Evolutionary conservation across 2,888 invertebrate genomes (phyloP).

Genomic region (Saturnia japonica): DNA sequence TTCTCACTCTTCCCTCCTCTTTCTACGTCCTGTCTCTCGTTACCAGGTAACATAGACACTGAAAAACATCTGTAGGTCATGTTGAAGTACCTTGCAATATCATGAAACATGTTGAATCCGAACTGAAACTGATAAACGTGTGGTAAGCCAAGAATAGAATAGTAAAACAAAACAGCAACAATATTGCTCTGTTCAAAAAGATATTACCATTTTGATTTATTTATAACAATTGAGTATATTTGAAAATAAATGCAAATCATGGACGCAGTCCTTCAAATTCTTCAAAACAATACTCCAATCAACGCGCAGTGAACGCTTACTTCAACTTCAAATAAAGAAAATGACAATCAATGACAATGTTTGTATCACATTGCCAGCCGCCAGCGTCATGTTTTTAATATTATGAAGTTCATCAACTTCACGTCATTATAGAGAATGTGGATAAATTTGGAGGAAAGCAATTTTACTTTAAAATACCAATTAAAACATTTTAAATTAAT

Average conservation of each 20-base stretch:
- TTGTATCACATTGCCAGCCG: too few species aligned
- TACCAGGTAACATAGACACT: constrained; percentile 96
- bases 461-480: too few species aligned
- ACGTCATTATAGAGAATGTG: too few species aligned
- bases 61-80: constrained; percentile 95
- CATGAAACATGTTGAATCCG: constrained; percentile 94
- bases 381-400: too few species aligned
- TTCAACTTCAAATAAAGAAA: too few species aligned
- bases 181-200: constrained; percentile 13
- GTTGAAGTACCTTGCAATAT: constrained; percentile 90
- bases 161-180: constrained; percentile 23
- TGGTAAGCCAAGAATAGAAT: constrained; percentile 39
- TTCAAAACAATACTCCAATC: constrained; percentile 32
- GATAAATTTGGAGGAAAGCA: too few species aligned
- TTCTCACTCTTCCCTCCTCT: constrained; percentile 97
- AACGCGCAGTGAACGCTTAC: not conserved
- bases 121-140: constrained; percentile 86
- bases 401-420: too few species aligned
- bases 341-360: too few species aligned
- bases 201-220: constrained; percentile 28
- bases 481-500: too few species aligned
- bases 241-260: constrained; percentile 59
- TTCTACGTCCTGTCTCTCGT: constrained; percentile 96
- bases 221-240: constrained; percentile 5
- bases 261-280: constrained; percentile 41